Percentiles rank a stretch among this genome's conserved stretches.
Conservation (phyloP, 2,888 invertebrate species). For the Carabus problematicus region DNA sequence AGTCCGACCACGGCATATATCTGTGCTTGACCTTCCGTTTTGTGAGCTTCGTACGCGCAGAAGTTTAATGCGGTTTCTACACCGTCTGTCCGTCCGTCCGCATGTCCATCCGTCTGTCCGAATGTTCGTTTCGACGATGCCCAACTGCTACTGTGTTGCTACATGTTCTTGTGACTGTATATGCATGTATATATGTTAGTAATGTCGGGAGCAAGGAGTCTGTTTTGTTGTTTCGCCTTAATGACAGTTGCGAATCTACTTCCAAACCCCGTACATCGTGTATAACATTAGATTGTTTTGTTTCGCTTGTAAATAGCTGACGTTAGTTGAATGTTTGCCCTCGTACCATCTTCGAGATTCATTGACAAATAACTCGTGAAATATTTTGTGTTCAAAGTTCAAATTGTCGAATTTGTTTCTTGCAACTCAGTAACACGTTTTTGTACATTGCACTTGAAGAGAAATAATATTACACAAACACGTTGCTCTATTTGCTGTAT, state of each 20-base stretch:
- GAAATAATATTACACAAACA: too few relatives aligned
- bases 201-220: slow-evolving; percentile 9
- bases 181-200: background rate
- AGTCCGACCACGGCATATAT: background rate
- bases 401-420: too few relatives aligned
- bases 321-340: slow-evolving; percentile 14
- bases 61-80: slow-evolving; percentile 6
- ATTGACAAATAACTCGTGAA: too few relatives aligned
- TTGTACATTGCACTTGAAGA: too few relatives aligned
- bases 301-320: slow-evolving; percentile 22
- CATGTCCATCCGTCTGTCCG: background rate
- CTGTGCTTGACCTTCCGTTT: background rate
- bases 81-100: background rate
- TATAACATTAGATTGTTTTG: slow-evolving; percentile 29
- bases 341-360: background rate
- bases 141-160: too few relatives aligned
- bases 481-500: too few relatives aligned
- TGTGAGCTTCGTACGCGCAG: background rate
- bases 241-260: slow-evolving; percentile 31
- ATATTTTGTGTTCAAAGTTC: too few relatives aligned
- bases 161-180: too few relatives aligned
- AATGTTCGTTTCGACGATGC: too few relatives aligned
- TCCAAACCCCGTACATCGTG: background rate
- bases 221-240: slow-evolving; percentile 29
- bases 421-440: too few relatives aligned